Base-by-base conservation (phyloP, 2,113 vertebrate species). In the Hemicordylus capensis region DNA sequence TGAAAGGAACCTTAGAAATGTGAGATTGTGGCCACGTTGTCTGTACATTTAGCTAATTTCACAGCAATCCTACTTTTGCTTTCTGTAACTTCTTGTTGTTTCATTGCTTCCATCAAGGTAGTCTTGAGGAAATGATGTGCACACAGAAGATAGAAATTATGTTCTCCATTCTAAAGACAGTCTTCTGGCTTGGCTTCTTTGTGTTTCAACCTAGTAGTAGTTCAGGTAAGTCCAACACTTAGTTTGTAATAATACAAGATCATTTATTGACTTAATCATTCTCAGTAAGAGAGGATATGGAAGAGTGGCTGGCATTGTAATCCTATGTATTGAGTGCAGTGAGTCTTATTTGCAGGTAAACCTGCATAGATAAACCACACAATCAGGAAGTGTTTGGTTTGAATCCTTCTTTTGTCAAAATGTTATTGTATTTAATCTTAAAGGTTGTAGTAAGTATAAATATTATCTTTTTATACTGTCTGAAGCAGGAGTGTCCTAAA, bases 181-280 rank as follows among this genome's bases (percentile, higher is more conserved):
- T 80, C 74, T n/a, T 85, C 78, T 85, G 87, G 48, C 54, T 72
- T 44, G 54, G 63, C 37, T 56, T 88, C 56, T 72, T 85, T 64
- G 64, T 72, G 15, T 20, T 85, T 56, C 64, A 24, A 4, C 39
- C 48, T 9, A 20, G 4, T 9, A 20, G 4, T 63, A 64, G 22
- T 76, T 20, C 58, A 81, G 87, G 83, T 88, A 88, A 88, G 83
- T 20, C 7, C 42, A 80, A 14, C 5, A 54, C 9, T 42, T 42
- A 42, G 22, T 28, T 34, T 28, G 15, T 44, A 14, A 31, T 31
- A 5, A 24, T 28, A 70, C 15, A 58, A 34, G 31, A 24, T 0
- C 20, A 24, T 26, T 42, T 63, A 39, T 61, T 78, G 31, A 37
- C 26, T 80, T 75, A 19, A 4, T 78, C 46, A 22, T 66, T 34